Conservation (phyloP, 2,888 invertebrate species). For the Andrena marginata region DNA sequence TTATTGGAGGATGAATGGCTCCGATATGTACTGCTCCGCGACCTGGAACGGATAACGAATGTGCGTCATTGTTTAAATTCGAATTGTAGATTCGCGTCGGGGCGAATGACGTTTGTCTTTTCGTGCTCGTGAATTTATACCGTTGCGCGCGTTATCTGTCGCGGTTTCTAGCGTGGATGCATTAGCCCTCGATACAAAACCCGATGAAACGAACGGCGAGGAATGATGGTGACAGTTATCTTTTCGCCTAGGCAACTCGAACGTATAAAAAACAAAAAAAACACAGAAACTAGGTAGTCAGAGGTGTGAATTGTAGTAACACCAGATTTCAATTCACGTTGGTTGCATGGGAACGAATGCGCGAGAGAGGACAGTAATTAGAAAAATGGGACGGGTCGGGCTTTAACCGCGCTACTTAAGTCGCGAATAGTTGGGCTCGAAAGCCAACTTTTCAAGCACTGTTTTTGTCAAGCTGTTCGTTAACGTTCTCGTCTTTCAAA, state of each 20-base stretch:
- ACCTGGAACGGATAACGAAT: constrained; percentile 44
- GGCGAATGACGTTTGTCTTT: constrained; percentile 52
- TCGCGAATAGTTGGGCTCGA: constrained; percentile 17
- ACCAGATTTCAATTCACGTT: constrained; percentile 8
- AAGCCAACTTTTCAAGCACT: constrained; percentile 6
- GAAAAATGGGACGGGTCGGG: constrained; percentile 23
- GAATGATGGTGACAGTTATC: neutral
- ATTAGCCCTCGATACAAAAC: constrained; percentile 25
- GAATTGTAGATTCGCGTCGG: constrained; percentile 48
- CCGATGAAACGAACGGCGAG: constrained; percentile 17
- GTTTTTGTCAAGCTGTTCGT: constrained; percentile 32
- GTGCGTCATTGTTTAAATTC: constrained; percentile 52
- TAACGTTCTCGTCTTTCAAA: constrained; percentile 24
- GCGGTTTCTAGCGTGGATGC: neutral
- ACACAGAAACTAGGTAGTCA: neutral
- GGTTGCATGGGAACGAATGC: neutral
- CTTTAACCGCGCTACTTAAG: constrained; percentile 37
- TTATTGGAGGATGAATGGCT: constrained; percentile 29
- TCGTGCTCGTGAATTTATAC: constrained; percentile 27
- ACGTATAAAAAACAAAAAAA: neutral
- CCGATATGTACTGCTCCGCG: constrained; percentile 24
- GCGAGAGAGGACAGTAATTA: constrained; percentile 31
- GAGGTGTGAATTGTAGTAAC: neutral
- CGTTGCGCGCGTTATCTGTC: constrained; percentile 22
- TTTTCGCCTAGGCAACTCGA: neutral